These are phyloP conservation scores for Bolinopsis microptera DNA, from an alignment of 37 sponge, comb jelly and placozoan genomes.

Conservation along the genomic window DNA sequence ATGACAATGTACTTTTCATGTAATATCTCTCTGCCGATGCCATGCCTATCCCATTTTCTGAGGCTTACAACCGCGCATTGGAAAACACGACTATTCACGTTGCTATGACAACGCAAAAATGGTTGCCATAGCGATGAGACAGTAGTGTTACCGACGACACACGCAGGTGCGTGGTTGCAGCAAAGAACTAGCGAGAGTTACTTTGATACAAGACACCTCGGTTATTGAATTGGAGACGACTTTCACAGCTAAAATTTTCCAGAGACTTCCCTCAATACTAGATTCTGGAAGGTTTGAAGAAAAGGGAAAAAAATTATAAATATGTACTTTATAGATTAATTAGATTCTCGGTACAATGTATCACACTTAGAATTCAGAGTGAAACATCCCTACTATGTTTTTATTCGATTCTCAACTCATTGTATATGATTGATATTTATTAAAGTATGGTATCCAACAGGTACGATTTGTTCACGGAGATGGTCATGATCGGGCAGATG, in stretches of 20 bases:
- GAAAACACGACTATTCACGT: no score
- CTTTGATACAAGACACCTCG: not conserved
- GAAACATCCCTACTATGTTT: no score
- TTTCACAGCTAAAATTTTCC: not conserved
- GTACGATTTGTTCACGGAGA: slow-evolving; percentile 51
- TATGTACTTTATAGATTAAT: no score
- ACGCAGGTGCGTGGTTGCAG: not conserved
- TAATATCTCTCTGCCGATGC: not conserved
- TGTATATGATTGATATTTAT: no score
- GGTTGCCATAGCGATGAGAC: not conserved
- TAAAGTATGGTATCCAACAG: not conserved
- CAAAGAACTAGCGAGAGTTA: not conserved
- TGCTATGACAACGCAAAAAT: not conserved
- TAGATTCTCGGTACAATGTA: no score
- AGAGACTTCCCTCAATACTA: not conserved
- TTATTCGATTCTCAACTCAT: no score
- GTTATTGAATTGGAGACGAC: not conserved
- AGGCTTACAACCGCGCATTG: no score
- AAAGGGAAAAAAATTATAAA: no score
- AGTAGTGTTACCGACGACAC: not conserved
- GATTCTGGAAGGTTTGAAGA: slow-evolving; percentile 19
- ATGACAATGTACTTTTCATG: not conserved
- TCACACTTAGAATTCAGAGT: no score
- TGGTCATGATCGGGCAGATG: slow-evolving; percentile 49
- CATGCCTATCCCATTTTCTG: no score